Percentiles rank a stretch among this genome's conserved stretches.
Evolutionary conservation across 2,888 invertebrate genomes (phyloP).

Genomic region (Odiellus spinosus): DNA sequence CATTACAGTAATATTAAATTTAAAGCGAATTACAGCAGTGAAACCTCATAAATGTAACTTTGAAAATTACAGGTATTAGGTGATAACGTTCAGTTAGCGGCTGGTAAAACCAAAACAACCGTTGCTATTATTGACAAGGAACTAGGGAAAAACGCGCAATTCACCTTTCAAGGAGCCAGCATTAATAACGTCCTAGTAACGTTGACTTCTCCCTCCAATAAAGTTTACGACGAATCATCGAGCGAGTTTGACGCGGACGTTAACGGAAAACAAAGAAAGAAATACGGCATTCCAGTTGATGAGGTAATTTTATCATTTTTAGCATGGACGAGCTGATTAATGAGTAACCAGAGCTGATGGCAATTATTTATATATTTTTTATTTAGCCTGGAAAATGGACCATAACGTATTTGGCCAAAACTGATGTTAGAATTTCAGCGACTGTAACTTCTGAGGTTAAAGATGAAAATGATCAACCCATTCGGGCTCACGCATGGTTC

Average conservation of each 20-base stretch:
- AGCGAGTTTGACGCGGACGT: slow-evolving; percentile 13
- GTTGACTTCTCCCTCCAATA: slow-evolving; percentile 15
- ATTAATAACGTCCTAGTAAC: slow-evolving; percentile 9
- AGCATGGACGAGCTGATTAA: too few species aligned
- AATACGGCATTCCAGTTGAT: slow-evolving; percentile 15
- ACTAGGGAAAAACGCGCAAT: slow-evolving; percentile 22
- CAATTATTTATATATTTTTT: too few species aligned
- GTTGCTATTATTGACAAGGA: slow-evolving; percentile 12
- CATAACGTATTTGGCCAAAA: too few species aligned
- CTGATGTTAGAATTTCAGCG: too few species aligned
- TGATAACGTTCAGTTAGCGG: too few species aligned
- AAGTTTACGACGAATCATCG: slow-evolving; percentile 10
- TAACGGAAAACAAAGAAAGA: slow-evolving; percentile 13
- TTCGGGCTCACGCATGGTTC: slow-evolving; percentile 35
- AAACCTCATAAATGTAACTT: too few species aligned
- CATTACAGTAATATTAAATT: not conserved
- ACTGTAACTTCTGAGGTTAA: slow-evolving; percentile 41
- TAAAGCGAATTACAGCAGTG: too few species aligned
- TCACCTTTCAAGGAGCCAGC: slow-evolving; percentile 8
- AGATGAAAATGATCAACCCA: slow-evolving; percentile 31
- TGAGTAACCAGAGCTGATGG: too few species aligned
- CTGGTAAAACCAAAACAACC: not conserved
- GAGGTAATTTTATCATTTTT: slow-evolving; percentile 18
- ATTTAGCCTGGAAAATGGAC: too few species aligned
- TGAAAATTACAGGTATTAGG: too few species aligned